Base-by-base conservation (phyloP, 2,888 invertebrate species). In the Papilio elwesi region DNA sequence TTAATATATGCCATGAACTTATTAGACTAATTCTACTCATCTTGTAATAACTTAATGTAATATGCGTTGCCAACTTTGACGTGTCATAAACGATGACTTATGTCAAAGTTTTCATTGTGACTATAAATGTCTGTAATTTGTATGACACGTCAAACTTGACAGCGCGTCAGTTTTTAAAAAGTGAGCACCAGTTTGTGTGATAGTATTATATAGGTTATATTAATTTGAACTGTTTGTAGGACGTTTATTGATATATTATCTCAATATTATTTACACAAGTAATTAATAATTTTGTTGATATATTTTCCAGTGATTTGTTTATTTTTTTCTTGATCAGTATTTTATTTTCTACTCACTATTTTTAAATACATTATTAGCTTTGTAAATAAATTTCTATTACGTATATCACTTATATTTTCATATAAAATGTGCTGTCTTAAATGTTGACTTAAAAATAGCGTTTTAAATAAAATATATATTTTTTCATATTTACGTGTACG, bases 371-470 rank as follows among this genome's bases (percentile, higher is more conserved):
- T 49, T 36, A 51, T 57, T 62, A 81, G 83, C 82, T 80, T 84
- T 90, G 89, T 91, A 91, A 85, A 90, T 91, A 89, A 76, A 76
- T 78, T 77, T 84, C 78, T 83, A 83, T 78, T 79, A 82, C 86
- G 82, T 85, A 86, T 85, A 88, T 82, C 82, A 83, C 80, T 82
- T 89, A 90, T 92, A 92, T 91, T 91, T 91, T 91, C 90, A 79
- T 91, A 91, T 81, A 84, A 83, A 83, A 85, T 66, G 52, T 79
- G 82, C 87, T 88, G 81, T 87, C 85, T 85, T 83, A 79, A 81
- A 81, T 81, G 77, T 59, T 79, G 82, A 83, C 81, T 83, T 87
- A 76, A 83, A 78, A 79, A 84, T 87, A 85, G 82, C 79, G 77
- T 78, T 85, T 86, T 81, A 81, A 75, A 87, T 87, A 87, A 84